These are phyloP conservation scores for Pemphredon lugubris DNA, from an alignment of 2,888 invertebrate genomes.

Conservation along the genomic window DNA sequence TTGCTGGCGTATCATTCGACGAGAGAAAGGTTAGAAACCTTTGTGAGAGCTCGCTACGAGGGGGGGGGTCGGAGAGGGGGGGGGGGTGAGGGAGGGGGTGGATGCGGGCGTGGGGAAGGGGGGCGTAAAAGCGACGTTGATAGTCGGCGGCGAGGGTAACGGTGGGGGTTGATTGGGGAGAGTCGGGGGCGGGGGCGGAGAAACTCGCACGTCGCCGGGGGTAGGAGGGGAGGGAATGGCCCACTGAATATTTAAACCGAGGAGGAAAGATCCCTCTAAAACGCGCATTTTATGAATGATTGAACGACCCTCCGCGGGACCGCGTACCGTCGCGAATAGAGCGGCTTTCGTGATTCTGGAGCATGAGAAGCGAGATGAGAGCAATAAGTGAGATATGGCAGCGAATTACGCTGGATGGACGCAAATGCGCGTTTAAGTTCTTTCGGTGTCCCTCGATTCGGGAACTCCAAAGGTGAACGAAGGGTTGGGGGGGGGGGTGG, in stretches of 20 bases:
- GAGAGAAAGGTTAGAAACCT: conserved; percentile 15
- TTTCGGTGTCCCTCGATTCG: background rate
- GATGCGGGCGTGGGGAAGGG: conserved; percentile 27
- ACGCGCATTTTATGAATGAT: conserved; percentile 75
- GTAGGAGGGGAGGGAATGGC: conserved; percentile 18
- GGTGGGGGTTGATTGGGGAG: conserved; percentile 36
- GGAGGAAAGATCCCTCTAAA: conserved; percentile 67
- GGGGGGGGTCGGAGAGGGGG: background rate
- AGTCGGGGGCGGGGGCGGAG: background rate
- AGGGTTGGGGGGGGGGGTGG: no score
- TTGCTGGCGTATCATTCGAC: conserved; percentile 38
- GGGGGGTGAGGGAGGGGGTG: background rate
- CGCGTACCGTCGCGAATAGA: conserved; percentile 33
- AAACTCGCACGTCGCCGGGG: conserved; percentile 20
- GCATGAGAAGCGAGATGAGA: conserved; percentile 21
- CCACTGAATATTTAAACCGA: conserved; percentile 72
- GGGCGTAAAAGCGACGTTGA: conserved; percentile 51
- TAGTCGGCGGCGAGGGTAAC: conserved; percentile 30
- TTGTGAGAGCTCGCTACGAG: conserved; percentile 6
- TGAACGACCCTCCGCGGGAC: conserved; percentile 60
- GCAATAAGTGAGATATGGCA: conserved; percentile 14
- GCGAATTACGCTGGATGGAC: background rate
- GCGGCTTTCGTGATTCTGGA: conserved; percentile 36
- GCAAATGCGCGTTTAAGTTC: background rate
- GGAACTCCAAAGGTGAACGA: background rate